phyloP scores from a whole-genome alignment of 2,113 vertebrate species.

The Probosciger aterrimus region DNA sequence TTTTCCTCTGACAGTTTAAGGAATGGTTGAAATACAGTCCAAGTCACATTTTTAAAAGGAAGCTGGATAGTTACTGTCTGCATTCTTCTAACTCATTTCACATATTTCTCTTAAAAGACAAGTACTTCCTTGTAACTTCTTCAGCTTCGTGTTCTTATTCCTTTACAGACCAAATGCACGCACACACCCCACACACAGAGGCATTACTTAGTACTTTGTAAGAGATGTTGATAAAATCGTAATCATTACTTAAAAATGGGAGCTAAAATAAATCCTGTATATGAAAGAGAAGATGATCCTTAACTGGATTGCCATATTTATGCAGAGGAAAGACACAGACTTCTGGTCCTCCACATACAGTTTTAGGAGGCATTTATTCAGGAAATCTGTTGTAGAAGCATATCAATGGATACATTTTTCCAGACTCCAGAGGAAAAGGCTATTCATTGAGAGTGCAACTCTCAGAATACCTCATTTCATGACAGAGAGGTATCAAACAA shows the following conservation, averaged over 20 bases:
- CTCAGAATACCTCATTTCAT: not conserved
- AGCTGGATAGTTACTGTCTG: slow-evolving; percentile 44
- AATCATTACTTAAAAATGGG: not conserved
- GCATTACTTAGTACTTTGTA: not conserved
- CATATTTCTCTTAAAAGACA: slow-evolving; percentile 38
- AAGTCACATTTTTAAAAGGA: slow-evolving; percentile 61
- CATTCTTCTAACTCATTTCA: slow-evolving; percentile 52
- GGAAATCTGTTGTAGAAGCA: not conserved
- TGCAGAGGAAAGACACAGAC: not conserved
- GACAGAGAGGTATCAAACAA: not conserved
- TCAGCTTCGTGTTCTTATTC: not conserved
- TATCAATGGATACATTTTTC: not conserved
- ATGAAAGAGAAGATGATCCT: not conserved
- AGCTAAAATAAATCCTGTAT: not conserved
- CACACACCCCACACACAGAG: not conserved
- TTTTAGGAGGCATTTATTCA: slow-evolving; percentile 1
- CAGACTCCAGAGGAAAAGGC: not conserved
- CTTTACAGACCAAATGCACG: not conserved
- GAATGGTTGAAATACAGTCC: slow-evolving; percentile 47
- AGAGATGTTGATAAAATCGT: not conserved
- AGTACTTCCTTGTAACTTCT: slow-evolving; percentile 33
- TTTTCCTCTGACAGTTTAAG: slow-evolving; percentile 26
- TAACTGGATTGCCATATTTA: not conserved
- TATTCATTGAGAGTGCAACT: not conserved
- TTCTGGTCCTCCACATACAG: not conserved